phyloP scores from a whole-genome alignment of 2,888 invertebrate species.

The Drosophila austrosaltans region DNA sequence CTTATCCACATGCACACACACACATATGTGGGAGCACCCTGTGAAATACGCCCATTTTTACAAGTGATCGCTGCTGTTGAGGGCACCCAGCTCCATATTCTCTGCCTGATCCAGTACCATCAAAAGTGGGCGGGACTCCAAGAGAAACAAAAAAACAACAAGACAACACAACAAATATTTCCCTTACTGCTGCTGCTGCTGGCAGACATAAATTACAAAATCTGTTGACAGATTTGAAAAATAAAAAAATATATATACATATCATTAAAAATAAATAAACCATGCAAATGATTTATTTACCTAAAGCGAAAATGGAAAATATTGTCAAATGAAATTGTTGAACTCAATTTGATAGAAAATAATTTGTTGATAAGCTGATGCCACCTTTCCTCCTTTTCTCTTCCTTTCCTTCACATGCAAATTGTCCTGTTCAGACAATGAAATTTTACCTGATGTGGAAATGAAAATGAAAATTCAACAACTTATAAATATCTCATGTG shows the following conservation, averaged over 20 bases:
- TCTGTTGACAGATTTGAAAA: slow-evolving; percentile 60
- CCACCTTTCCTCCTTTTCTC: slow-evolving; percentile 25
- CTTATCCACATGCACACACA: not conserved
- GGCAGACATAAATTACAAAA: slow-evolving; percentile 64
- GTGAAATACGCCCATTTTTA: slow-evolving; percentile 61
- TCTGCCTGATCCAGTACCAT: slow-evolving; percentile 26
- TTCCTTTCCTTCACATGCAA: slow-evolving; percentile 55
- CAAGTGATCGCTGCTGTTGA: slow-evolving; percentile 59
- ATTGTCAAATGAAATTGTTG: not conserved
- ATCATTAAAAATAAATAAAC: slow-evolving; percentile 72
- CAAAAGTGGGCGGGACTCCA: slow-evolving; percentile 64
- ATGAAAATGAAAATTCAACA: slow-evolving; percentile 74
- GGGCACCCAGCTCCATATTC: slow-evolving; percentile 25
- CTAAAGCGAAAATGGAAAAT: not conserved
- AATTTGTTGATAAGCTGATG: slow-evolving; percentile 16
- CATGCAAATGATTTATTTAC: slow-evolving; percentile 68
- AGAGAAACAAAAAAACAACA: not conserved
- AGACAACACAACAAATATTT: slow-evolving; percentile 9
- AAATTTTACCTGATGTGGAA: slow-evolving; percentile 60
- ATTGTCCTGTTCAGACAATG: slow-evolving; percentile 73
- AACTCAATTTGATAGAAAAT: slow-evolving; percentile 11
- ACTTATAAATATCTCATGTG: slow-evolving; percentile 66
- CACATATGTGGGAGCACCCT: slow-evolving; percentile 33
- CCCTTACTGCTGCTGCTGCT: slow-evolving; percentile 18
- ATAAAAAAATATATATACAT: slow-evolving; percentile 30